A percentile compares a stretch with the other conserved stretches of the same genome.
phyloP scores from a whole-genome alignment of 1,140 invertebrate genomes.

The Caenorhabditis briggsae region DNA sequence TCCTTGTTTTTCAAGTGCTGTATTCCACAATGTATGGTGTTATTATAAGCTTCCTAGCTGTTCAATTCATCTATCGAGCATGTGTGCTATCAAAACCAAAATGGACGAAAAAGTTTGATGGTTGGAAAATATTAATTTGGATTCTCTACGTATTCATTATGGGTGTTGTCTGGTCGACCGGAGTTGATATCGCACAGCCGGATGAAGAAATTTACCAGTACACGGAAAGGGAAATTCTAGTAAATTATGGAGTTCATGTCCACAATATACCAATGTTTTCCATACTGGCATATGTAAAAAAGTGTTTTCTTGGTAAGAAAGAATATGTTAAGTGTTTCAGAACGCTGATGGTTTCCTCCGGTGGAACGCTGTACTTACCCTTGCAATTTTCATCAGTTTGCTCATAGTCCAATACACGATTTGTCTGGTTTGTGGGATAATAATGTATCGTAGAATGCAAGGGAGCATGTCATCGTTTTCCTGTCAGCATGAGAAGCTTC shows the following conservation, averaged over 20 bases:
- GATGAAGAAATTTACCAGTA: not conserved
- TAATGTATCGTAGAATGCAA: not conserved
- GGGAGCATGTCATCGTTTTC: not conserved
- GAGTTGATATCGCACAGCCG: not conserved
- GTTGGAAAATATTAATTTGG: not conserved
- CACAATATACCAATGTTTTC: not conserved
- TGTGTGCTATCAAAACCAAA: not conserved
- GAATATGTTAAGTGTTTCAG: not conserved
- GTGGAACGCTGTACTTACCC: not conserved
- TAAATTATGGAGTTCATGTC: not conserved
- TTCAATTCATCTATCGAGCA: constrained; percentile 5
- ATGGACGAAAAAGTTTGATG: not conserved
- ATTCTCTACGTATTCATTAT: not conserved
- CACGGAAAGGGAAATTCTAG: not conserved
- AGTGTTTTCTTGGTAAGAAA: too few species aligned
- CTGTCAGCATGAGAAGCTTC: not conserved
- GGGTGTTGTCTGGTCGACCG: not conserved
- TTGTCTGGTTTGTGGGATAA: not conserved
- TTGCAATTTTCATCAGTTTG: not conserved
- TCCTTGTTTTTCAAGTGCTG: not conserved
- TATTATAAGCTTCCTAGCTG: constrained; percentile 1
- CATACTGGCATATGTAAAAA: not conserved
- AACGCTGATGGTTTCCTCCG: not conserved
- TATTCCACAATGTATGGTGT: constrained; percentile 8
- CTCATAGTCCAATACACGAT: not conserved